A percentile compares a stretch with the other conserved stretches of the same genome.
Evolutionary conservation across 1,140 invertebrate species (phyloP).

Genomic region (Microplitis demolitor): DNA sequence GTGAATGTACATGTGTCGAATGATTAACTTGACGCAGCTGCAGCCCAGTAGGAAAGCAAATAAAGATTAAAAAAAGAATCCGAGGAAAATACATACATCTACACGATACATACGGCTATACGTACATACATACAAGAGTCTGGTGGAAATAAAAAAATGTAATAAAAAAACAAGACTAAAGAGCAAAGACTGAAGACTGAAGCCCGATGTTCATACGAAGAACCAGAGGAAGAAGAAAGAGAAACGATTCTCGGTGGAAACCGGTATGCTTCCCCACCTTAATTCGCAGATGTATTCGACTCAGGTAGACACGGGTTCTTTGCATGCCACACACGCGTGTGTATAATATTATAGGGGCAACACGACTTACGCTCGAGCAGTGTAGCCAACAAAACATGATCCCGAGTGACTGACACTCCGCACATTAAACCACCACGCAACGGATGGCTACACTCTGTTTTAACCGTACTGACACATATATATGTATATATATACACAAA

Average conservation of each 20-base stretch:
- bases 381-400: conserved; percentile 36
- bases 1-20: conserved; percentile 17
- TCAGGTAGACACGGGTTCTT: conserved; percentile 37
- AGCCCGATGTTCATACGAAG: background rate
- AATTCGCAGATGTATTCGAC: conserved; percentile 17
- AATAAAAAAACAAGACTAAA: background rate
- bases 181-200: background rate
- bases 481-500: background rate
- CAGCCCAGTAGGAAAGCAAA: conserved; percentile 18
- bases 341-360: background rate
- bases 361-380: conserved; percentile 3
- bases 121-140: no score
- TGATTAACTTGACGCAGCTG: conserved; percentile 28
- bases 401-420: conserved; percentile 36
- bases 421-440: background rate
- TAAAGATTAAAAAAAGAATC: conserved; percentile 9
- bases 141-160: no score
- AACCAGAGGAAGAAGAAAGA: background rate
- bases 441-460: background rate
- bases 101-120: background rate
- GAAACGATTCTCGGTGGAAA: conserved; percentile 5
- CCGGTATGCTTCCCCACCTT: conserved; percentile 15
- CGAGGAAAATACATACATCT: background rate
- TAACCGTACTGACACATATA: background rate
- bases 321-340: conserved; percentile 39